Percentiles rank a stretch among this genome's conserved stretches.
phyloP scores from a whole-genome alignment of 2,888 invertebrate genomes.

The Phalera bucephala region DNA sequence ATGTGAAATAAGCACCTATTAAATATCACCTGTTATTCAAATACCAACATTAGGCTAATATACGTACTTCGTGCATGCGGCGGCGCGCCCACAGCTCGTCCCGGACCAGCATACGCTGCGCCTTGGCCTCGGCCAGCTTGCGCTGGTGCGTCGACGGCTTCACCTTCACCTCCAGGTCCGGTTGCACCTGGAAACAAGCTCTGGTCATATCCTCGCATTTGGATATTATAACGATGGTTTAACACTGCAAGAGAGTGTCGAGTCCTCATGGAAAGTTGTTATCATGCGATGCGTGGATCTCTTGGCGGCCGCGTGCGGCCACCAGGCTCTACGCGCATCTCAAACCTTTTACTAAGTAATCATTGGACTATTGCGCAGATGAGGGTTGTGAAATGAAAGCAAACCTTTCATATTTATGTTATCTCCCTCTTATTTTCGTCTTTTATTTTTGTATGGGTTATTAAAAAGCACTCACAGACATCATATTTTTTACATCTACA shows the following conservation, averaged over 20 bases:
- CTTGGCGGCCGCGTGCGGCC: slow-evolving; percentile 51
- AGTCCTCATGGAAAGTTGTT: slow-evolving; percentile 65
- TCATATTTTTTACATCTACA: too few species aligned
- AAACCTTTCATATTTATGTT: too few species aligned
- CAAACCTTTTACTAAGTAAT: slow-evolving; percentile 84
- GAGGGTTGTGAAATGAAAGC: too few species aligned
- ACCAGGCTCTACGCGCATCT: slow-evolving; percentile 74
- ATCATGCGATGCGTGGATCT: slow-evolving; percentile 71
- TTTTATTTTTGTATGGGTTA: too few species aligned
- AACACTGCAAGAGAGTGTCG: not conserved
- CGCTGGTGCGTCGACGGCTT: slow-evolving; percentile 94
- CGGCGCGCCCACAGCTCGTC: slow-evolving; percentile 87
- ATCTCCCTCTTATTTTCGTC: too few species aligned
- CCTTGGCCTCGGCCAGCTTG: slow-evolving; percentile 92
- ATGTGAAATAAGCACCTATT: too few species aligned
- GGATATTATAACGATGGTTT: not conserved
- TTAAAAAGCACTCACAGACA: too few species aligned
- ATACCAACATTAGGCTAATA: too few species aligned
- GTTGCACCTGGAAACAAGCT: slow-evolving; percentile 79
- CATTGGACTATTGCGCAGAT: slow-evolving; percentile 51
- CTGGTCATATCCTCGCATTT: not conserved
- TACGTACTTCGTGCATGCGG: slow-evolving; percentile 82
- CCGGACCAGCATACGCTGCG: slow-evolving; percentile 89
- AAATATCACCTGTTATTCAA: too few species aligned
- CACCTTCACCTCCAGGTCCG: slow-evolving; percentile 97